Conservation (phyloP, 2,888 invertebrate species). For the Eupithecia insigniata region DNA sequence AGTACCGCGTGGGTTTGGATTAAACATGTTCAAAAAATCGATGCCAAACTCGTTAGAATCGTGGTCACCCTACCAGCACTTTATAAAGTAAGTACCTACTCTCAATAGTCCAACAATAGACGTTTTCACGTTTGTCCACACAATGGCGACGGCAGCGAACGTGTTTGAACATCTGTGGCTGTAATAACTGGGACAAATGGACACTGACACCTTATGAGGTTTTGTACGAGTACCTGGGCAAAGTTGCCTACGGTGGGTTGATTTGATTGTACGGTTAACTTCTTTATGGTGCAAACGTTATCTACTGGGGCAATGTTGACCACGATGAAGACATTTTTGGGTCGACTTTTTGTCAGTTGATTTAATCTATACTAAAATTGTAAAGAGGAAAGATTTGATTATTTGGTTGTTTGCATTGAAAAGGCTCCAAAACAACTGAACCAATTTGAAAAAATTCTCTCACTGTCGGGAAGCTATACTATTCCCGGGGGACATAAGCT, state of each 20-base stretch:
- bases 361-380: too few relatives aligned
- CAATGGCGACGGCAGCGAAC: slow-evolving; percentile 62
- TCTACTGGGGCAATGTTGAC: not conserved
- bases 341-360: not conserved
- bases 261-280: not conserved
- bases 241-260: not conserved
- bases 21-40: too few relatives aligned
- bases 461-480: too few relatives aligned
- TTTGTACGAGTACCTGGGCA: not conserved
- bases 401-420: too few relatives aligned
- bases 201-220: not conserved
- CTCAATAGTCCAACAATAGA: slow-evolving; percentile 73
- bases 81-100: slow-evolving; percentile 65
- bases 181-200: slow-evolving; percentile 55
- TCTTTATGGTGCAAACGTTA: not conserved
- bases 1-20: too few relatives aligned
- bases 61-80: slow-evolving; percentile 67
- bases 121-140: slow-evolving; percentile 63
- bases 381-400: too few relatives aligned
- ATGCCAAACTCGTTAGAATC: slow-evolving; percentile 11
- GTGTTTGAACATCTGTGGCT: slow-evolving; percentile 81
- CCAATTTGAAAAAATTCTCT: too few relatives aligned
- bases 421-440: too few relatives aligned
- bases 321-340: not conserved
- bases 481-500: too few relatives aligned